phyloP scores from a whole-genome alignment of 2,113 vertebrate genomes.

The Eretmochelys imbricata region DNA sequence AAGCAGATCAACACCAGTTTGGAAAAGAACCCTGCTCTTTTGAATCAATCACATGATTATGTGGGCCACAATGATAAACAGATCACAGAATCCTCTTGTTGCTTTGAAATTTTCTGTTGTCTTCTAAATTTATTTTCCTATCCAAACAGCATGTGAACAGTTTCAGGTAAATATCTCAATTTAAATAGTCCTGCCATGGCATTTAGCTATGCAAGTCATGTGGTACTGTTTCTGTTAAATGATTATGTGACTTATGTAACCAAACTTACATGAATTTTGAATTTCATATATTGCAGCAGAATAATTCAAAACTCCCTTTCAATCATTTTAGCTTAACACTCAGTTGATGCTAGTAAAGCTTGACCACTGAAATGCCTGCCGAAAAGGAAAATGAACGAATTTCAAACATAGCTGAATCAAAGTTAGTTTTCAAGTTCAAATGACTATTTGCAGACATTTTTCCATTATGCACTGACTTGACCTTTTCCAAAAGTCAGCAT shows the following conservation, averaged over 20 bases:
- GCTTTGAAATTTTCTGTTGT: not conserved
- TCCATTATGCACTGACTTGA: not conserved
- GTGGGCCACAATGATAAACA: not conserved
- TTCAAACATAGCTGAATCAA: not conserved
- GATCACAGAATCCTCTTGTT: not conserved
- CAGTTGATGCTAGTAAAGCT: not conserved
- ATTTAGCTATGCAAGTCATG: constrained; percentile 36
- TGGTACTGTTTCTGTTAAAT: constrained; percentile 31
- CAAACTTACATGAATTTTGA: not conserved
- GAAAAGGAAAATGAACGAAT: not conserved
- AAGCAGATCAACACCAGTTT: not conserved
- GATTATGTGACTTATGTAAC: constrained; percentile 24
- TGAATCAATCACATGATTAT: not conserved
- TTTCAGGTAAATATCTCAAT: constrained; percentile 1
- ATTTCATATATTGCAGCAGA: not conserved
- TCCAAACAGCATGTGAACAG: constrained; percentile 6
- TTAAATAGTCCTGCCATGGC: constrained; percentile 14
- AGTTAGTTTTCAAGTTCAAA: not conserved
- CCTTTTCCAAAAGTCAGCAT: not conserved
- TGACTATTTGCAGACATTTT: not conserved
- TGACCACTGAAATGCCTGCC: not conserved
- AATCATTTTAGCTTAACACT: not conserved
- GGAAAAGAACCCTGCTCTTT: not conserved
- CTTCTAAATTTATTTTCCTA: not conserved
- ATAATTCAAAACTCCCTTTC: not conserved